phyloP scores from a whole-genome alignment of 2,888 invertebrate species.

The Heteromyza rotundicornis region DNA sequence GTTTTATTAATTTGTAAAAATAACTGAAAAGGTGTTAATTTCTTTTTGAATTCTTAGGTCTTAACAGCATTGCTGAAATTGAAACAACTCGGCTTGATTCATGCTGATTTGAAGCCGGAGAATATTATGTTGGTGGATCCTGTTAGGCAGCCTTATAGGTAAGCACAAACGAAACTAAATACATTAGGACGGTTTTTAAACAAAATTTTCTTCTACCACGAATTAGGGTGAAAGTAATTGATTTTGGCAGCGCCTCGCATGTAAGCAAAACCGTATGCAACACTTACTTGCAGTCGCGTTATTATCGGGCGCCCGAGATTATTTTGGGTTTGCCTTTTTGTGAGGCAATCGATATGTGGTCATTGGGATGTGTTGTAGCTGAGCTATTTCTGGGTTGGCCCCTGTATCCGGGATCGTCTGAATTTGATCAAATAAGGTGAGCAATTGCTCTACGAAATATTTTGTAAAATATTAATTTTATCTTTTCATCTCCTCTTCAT shows the following conservation, averaged over 20 bases:
- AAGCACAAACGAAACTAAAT: not conserved
- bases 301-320: conserved; percentile 97
- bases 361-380: conserved; percentile 98
- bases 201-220: not conserved
- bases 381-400: conserved; percentile 99
- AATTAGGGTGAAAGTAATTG: conserved; percentile 96
- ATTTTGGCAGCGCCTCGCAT: conserved; percentile 99
- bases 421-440: conserved; percentile 96
- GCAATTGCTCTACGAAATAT: not conserved
- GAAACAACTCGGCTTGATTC: conserved; percentile 97
- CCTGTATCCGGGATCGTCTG: conserved; percentile 97
- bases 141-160: conserved; percentile 88
- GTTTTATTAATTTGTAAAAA: conserved; percentile 16
- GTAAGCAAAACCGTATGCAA: conserved; percentile 99
- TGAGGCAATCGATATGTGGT: conserved; percentile 99
- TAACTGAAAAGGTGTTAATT: not conserved
- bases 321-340: conserved; percentile 97
- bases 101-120: conserved; percentile 99
- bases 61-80: conserved; percentile 72
- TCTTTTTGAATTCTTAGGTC: conserved; percentile 44
- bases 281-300: conserved; percentile 98
- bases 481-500: not conserved
- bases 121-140: conserved; percentile 99
- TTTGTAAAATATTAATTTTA: not conserved
- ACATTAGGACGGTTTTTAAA: not conserved